These are phyloP conservation scores for Coptotermes formosanus DNA, from an alignment of 1,140 invertebrate genomes.

Conservation along the genomic window DNA sequence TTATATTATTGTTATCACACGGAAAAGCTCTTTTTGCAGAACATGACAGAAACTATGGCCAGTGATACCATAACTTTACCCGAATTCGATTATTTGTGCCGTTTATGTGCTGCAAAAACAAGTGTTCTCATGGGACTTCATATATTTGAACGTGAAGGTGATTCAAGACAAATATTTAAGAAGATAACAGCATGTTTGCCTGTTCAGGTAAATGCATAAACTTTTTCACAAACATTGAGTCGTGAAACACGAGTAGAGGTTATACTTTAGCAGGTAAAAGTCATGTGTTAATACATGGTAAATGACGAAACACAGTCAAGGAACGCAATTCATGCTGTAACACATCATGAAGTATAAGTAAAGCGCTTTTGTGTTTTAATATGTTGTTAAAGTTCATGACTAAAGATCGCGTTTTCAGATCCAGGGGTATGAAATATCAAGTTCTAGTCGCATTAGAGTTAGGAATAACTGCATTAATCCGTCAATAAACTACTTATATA, in stretches of 20 bases:
- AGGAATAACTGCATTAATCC: too few species aligned
- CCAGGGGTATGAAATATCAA: too few species aligned
- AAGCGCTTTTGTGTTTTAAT: too few species aligned
- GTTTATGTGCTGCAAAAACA: slow-evolving; percentile 57
- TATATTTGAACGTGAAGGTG: slow-evolving; percentile 57
- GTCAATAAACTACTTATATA: too few species aligned
- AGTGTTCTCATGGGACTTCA: slow-evolving; percentile 55
- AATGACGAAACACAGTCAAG: too few species aligned
- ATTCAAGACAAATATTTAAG: slow-evolving; percentile 56
- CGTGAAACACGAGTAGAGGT: not conserved
- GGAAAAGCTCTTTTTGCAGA: not conserved
- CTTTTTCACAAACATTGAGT: slow-evolving; percentile 23
- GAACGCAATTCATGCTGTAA: too few species aligned
- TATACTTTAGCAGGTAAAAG: too few species aligned
- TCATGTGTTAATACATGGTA: too few species aligned
- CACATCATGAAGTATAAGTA: too few species aligned
- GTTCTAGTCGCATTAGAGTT: too few species aligned
- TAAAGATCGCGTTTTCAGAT: too few species aligned
- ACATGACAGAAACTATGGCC: not conserved
- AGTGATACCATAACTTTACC: slow-evolving; percentile 30
- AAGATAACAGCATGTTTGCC: slow-evolving; percentile 61
- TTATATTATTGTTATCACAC: not conserved
- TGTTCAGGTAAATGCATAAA: slow-evolving; percentile 49
- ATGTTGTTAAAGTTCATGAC: too few species aligned
- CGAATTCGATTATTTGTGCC: slow-evolving; percentile 55